Conservation (phyloP, 1,140 invertebrate genomes). For the Pseudoatta argentina region DNA sequence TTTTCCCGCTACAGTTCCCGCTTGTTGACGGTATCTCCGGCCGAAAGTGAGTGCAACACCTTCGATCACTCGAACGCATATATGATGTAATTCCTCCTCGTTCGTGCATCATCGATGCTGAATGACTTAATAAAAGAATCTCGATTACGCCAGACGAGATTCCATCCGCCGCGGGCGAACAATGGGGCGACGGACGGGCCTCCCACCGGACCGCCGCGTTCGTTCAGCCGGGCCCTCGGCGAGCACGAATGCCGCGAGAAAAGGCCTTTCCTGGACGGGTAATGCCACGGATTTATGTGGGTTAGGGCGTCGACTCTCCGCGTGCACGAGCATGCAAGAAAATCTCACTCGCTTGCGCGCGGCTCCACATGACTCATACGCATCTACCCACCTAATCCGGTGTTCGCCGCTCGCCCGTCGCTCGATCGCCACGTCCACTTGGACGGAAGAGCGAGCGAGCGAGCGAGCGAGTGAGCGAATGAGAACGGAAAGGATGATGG, state of each 20-base stretch:
- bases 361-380: slow-evolving; percentile 75
- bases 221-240: slow-evolving; percentile 8
- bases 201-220: slow-evolving; percentile 50
- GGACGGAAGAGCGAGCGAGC: slow-evolving; percentile 44
- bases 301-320: slow-evolving; percentile 78
- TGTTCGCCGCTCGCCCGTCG: slow-evolving; percentile 33
- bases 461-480: background rate
- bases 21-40: slow-evolving; percentile 30
- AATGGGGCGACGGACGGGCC: slow-evolving; percentile 67
- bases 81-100: slow-evolving; percentile 58
- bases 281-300: slow-evolving; percentile 78
- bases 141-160: slow-evolving; percentile 74
- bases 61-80: slow-evolving; percentile 51
- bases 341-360: slow-evolving; percentile 72
- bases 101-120: slow-evolving; percentile 71
- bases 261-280: slow-evolving; percentile 73
- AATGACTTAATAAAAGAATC: slow-evolving; percentile 77
- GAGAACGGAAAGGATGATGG: background rate
- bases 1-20: slow-evolving; percentile 6
- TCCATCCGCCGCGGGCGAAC: slow-evolving; percentile 73
- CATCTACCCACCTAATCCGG: slow-evolving; percentile 79
- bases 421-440: slow-evolving; percentile 39
- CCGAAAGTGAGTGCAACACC: slow-evolving; percentile 67
- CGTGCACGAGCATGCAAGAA: slow-evolving; percentile 61
- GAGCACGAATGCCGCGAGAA: slow-evolving; percentile 52